These are phyloP conservation scores for Megaceryle torquata DNA, from an alignment of 2,113 vertebrate genomes.

Conservation along the genomic window DNA sequence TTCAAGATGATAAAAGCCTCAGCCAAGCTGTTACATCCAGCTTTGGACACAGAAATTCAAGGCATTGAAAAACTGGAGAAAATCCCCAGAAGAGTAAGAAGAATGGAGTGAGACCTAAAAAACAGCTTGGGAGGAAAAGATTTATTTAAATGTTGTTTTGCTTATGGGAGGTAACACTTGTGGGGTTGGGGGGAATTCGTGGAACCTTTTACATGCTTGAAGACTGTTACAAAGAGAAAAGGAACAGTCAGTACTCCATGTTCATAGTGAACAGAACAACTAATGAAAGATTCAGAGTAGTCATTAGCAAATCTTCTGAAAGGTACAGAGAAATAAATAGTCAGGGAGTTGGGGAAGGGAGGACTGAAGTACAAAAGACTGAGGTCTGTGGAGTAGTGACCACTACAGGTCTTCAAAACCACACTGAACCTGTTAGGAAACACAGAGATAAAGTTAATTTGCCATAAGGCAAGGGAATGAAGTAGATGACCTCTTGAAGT, in stretches of 20 bases:
- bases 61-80: neutral
- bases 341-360: neutral
- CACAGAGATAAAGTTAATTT: neutral
- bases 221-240: neutral
- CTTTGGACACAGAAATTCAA: neutral
- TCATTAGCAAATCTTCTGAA: neutral
- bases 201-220: neutral
- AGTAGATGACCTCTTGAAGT: neutral
- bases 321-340: neutral
- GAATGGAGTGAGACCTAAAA: neutral
- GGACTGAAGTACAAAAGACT: neutral
- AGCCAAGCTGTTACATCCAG: neutral
- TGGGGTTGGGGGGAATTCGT: neutral
- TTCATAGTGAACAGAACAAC: slow-evolving; percentile 40
- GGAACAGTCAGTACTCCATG: neutral
- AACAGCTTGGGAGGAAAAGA: neutral
- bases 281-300: slow-evolving; percentile 13
- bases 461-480: neutral
- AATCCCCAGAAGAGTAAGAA: neutral
- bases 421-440: neutral
- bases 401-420: neutral
- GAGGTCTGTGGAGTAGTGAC: neutral
- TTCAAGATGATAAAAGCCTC: neutral
- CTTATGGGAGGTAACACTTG: neutral
- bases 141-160: neutral